Conservation (phyloP, 2,113 vertebrate species). For the Lanius ludovicianus region DNA sequence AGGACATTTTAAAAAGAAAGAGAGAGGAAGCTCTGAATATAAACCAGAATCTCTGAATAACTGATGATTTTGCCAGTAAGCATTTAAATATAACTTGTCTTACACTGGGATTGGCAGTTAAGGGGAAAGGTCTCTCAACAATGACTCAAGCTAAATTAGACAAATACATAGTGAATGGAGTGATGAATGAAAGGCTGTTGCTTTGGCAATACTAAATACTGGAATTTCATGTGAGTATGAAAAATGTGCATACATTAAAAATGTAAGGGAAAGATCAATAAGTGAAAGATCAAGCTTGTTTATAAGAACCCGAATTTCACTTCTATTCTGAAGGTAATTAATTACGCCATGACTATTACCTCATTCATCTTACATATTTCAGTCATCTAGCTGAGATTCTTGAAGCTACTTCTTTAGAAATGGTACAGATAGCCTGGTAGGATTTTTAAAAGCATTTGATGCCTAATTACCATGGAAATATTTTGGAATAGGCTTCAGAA, state of each 20-base stretch:
- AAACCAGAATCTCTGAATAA: slow-evolving; percentile 1
- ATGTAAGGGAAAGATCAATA: background rate
- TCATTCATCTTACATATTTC: background rate
- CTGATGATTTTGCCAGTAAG: background rate
- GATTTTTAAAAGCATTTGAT: background rate
- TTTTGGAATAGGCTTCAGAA: background rate
- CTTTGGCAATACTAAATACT: background rate
- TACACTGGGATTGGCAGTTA: background rate
- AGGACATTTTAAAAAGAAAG: background rate
- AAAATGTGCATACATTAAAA: background rate
- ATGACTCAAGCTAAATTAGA: background rate
- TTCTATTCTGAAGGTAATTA: background rate
- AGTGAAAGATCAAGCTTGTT: background rate
- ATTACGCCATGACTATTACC: background rate
- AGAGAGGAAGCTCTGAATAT: background rate
- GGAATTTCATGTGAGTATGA: background rate
- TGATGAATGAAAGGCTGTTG: background rate
- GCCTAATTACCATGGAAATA: background rate
- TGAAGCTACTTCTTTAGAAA: background rate
- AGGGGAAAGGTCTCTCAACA: background rate
- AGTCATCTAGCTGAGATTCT: background rate
- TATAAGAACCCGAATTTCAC: background rate
- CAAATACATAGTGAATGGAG: background rate
- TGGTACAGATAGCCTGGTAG: background rate
- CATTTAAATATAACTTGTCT: slow-evolving; percentile 2